Conservation (phyloP, 2,113 vertebrate genomes). For the Otolemur garnettii region DNA sequence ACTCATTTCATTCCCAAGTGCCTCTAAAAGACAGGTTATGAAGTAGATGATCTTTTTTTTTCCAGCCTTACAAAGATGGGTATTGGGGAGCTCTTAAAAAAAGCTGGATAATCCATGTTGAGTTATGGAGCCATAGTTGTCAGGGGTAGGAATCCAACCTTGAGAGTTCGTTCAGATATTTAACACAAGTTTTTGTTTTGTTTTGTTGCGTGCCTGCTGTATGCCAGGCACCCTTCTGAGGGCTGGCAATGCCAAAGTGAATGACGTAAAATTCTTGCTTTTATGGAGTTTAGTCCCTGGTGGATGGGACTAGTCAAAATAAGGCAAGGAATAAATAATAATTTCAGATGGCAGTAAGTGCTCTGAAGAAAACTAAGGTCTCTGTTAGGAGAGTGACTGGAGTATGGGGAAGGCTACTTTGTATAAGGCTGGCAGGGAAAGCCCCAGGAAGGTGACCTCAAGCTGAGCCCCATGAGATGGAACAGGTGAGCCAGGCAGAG, state of each 20-base stretch:
- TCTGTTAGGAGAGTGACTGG: background rate
- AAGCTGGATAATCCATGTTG: background rate
- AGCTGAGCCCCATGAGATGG: background rate
- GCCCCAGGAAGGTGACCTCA: background rate
- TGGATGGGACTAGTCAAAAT: background rate
- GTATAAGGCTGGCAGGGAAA: background rate
- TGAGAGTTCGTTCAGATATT: background rate
- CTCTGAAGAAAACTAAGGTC: background rate
- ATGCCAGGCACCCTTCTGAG: background rate
- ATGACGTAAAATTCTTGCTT: background rate
- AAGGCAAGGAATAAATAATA: slow-evolving; percentile 12
- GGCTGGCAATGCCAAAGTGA: background rate
- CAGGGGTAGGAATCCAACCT: background rate
- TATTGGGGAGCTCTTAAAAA: background rate
- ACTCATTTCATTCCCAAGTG: background rate
- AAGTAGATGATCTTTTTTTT: background rate
- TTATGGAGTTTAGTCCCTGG: background rate
- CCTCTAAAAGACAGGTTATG: background rate
- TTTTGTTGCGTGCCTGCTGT: background rate
- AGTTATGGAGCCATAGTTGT: background rate
- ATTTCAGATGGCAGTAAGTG: slow-evolving; percentile 35
- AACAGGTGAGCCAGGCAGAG: background rate
- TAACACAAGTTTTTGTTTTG: background rate
- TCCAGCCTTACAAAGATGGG: slow-evolving; percentile 7
- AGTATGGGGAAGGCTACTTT: background rate